Base-by-base conservation (phyloP, 2,888 invertebrate species). In the Muschampia plurimacula region DNA sequence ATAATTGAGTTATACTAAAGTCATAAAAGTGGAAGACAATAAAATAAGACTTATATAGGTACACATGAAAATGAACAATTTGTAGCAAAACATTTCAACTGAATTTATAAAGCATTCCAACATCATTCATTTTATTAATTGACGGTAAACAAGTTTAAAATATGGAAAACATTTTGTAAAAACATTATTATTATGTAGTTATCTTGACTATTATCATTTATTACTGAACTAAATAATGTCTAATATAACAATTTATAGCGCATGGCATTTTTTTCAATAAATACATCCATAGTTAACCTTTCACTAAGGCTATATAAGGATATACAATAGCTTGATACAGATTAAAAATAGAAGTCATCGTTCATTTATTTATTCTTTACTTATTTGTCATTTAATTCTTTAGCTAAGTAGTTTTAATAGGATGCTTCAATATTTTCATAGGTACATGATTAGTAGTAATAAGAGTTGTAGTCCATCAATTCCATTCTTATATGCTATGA, bases 21-120 rank as follows among this genome's bases (percentile, higher is more conserved):
- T 49, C 13, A 49, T 49, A 13, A 44, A 69, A 62, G n/a, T 69
- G 69, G 69, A 69, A 69, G 69, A 69, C 69, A 60, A 36, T 46
- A 46, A 69, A 69, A 59, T 41, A 28, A 57, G 8, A 55, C 39
- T 10, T 55, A 57, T 15, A 28, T 28, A 28, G 9, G 7, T 52
- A 52, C 2, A 52, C 52, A 15, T 52, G 7, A 9, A 52, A 52
- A 41, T 41, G 9, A 41, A 49, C 49, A 49, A 49, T n/a, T n/a
- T 49, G 5, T n/a, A 44, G 32, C 32, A 32, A 32, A 32, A 32
- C 32, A 32, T 32, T 32, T 32, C 32, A 1, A 32, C 32, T 32
- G 32, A 4, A 32, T 32, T 32, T 2, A 32, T 32, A 32, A 32
- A 32, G 32, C 32, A 32, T 32, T 32, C 32, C 4, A 4, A 32